These are phyloP conservation scores for Burhinus oedicnemus DNA, from an alignment of 2,113 vertebrate genomes.

Conservation along the genomic window DNA sequence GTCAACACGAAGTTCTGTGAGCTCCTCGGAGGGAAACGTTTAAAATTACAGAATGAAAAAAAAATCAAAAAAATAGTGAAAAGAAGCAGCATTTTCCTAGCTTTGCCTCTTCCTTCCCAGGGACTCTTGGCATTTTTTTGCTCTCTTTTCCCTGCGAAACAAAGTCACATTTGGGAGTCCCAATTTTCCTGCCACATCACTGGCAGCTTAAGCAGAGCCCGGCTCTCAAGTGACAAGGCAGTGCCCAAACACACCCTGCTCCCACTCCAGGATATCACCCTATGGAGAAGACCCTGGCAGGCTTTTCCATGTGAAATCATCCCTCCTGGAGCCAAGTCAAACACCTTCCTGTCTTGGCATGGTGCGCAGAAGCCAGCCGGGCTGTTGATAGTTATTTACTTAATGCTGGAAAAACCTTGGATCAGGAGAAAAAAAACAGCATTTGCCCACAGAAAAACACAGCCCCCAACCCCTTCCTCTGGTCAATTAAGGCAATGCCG, in stretches of 20 bases:
- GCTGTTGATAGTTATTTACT: not conserved
- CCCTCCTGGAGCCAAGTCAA: not conserved
- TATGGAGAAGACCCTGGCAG: not conserved
- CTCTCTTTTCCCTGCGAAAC: not conserved
- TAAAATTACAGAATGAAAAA: not conserved
- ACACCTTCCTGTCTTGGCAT: not conserved
- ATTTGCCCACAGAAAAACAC: not conserved
- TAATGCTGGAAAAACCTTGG: not conserved
- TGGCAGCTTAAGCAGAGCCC: not conserved
- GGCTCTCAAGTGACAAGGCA: not conserved
- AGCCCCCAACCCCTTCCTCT: not conserved
- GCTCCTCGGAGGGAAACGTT: not conserved
- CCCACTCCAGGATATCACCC: not conserved
- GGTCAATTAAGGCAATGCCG: not conserved
- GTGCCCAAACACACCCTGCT: not conserved
- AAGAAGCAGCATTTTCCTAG: not conserved
- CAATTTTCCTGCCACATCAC: too few species aligned
- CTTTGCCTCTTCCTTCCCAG: not conserved
- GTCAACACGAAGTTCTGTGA: not conserved
- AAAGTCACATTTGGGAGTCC: not conserved
- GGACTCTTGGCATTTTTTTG: not conserved
- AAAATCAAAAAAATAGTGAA: not conserved
- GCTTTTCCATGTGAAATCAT: not conserved
- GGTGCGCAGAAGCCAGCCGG: not conserved
- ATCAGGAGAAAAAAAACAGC: not conserved